A percentile compares a stretch with the other conserved stretches of the same genome.
Evolutionary conservation across 92 coral and sea anemone species (phyloP).

Genomic region (Epizoanthus illoricatus): DNA sequence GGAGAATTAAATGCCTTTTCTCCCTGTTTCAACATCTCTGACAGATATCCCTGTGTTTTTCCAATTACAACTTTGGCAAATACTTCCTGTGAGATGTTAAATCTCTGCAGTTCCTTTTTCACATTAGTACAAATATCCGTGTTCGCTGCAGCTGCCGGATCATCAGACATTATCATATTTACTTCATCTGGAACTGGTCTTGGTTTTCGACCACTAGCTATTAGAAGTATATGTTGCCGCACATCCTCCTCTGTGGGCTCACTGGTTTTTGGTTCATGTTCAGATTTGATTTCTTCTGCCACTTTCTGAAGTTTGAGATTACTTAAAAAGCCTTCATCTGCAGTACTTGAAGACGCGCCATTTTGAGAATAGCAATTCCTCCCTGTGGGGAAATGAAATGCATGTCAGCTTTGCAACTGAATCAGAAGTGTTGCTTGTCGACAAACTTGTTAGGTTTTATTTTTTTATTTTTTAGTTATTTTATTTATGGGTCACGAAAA

Average conservation of each 20-base stretch:
- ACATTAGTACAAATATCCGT: conserved; percentile 71
- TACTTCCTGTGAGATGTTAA: conserved; percentile 85
- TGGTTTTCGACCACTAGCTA: conserved; percentile 59
- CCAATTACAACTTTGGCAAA: conserved; percentile 91
- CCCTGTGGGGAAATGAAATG: conserved; percentile 83
- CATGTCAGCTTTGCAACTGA: conserved; percentile 46
- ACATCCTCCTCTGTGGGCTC: conserved; percentile 60
- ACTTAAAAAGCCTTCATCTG: conserved; percentile 54
- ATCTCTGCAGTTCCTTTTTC: conserved; percentile 74
- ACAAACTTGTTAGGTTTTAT: not conserved
- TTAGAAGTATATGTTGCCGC: conserved; percentile 69
- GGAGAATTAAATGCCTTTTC: conserved; percentile 75
- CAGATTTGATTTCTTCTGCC: conserved; percentile 29
- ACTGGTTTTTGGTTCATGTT: conserved; percentile 46
- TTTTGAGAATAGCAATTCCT: conserved; percentile 46
- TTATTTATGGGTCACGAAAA: no score
- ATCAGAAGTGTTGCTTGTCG: conserved; percentile 28
- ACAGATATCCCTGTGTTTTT: conserved; percentile 87
- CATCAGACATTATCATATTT: conserved; percentile 49
- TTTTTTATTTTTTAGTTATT: not conserved
- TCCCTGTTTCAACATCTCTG: conserved; percentile 87
- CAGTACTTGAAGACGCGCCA: conserved; percentile 54
- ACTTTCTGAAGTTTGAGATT: conserved; percentile 70
- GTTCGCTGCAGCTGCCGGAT: conserved; percentile 9
- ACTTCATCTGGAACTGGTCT: conserved; percentile 45